phyloP scores from a whole-genome alignment of 1,140 invertebrate genomes.

The Rhynchophorus ferrugineus region DNA sequence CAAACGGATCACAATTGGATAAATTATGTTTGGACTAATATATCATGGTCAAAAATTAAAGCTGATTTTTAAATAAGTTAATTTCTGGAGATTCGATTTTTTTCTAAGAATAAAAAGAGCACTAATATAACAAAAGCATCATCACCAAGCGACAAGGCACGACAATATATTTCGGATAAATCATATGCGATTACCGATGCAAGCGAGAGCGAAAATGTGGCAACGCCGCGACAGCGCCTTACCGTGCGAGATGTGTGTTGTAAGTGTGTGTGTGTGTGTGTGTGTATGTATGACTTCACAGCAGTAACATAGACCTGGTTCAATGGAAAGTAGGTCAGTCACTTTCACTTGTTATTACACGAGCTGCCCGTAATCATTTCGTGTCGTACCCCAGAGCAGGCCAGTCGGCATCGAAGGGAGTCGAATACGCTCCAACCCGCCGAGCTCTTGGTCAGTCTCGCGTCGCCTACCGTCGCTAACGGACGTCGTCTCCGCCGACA shows the following conservation, averaged over 20 bases:
- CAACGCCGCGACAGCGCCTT: constrained; percentile 14
- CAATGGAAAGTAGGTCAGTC: constrained; percentile 58
- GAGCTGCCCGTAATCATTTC: constrained; percentile 53
- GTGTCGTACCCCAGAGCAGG: constrained; percentile 49
- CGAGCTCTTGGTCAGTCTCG: constrained; percentile 15
- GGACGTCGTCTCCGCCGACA: constrained; percentile 1
- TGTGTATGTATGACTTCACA: constrained; percentile 39
- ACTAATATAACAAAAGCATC: too few relatives aligned
- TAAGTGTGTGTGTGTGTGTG: constrained; percentile 25
- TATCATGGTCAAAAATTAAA: too few relatives aligned
- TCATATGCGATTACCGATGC: too few relatives aligned
- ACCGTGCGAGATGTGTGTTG: constrained; percentile 30
- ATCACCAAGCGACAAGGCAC: too few relatives aligned
- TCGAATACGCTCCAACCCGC: constrained; percentile 23
- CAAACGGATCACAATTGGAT: too few relatives aligned
- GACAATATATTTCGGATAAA: too few relatives aligned
- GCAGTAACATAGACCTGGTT: constrained; percentile 61
- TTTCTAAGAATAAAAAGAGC: too few relatives aligned
- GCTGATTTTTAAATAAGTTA: too few relatives aligned
- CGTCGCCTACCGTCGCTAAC: constrained; percentile 1
- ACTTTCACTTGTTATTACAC: constrained; percentile 60
- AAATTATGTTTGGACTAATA: too few relatives aligned
- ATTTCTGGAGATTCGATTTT: too few relatives aligned
- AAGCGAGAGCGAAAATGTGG: constrained; percentile 20
- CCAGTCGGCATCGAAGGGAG: constrained; percentile 44